phyloP scores from a whole-genome alignment of 2,888 invertebrate species.

The Parnassius orleans region DNA sequence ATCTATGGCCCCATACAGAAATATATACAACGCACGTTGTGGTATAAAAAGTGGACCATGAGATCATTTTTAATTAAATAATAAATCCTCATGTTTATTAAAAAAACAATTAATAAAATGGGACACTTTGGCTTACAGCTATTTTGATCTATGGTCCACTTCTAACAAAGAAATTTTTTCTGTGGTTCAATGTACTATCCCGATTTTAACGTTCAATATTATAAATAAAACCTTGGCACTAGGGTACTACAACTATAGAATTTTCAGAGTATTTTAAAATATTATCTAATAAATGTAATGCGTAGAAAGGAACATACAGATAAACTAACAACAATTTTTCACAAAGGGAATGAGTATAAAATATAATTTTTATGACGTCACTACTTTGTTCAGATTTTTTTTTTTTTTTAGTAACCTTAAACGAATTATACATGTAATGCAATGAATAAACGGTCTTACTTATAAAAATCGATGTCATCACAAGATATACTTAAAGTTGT shows the following conservation, averaged over 20 bases:
- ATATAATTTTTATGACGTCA: background rate
- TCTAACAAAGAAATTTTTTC: background rate
- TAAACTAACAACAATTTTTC: background rate
- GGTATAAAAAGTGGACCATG: constrained; percentile 10
- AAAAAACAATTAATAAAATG: constrained; percentile 5
- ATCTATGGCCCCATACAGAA: constrained; percentile 28
- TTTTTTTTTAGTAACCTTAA: background rate
- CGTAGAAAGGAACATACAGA: background rate
- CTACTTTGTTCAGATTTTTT: background rate
- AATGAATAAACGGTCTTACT: too few species aligned
- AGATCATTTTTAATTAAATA: constrained; percentile 7
- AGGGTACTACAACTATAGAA: constrained; percentile 1
- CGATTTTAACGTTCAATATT: background rate
- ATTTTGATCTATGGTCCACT: constrained; percentile 20
- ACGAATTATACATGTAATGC: too few species aligned
- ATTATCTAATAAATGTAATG: background rate
- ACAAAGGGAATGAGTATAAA: background rate
- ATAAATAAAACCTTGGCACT: constrained; percentile 12
- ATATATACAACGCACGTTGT: constrained; percentile 23
- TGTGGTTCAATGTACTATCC: too few species aligned
- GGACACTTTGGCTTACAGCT: constrained; percentile 24
- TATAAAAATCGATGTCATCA: too few species aligned
- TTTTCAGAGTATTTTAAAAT: background rate
- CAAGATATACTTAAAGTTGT: too few species aligned
- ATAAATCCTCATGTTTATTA: constrained; percentile 4